Conservation (phyloP, 2,113 vertebrate species). For the Eira barbara region DNA sequence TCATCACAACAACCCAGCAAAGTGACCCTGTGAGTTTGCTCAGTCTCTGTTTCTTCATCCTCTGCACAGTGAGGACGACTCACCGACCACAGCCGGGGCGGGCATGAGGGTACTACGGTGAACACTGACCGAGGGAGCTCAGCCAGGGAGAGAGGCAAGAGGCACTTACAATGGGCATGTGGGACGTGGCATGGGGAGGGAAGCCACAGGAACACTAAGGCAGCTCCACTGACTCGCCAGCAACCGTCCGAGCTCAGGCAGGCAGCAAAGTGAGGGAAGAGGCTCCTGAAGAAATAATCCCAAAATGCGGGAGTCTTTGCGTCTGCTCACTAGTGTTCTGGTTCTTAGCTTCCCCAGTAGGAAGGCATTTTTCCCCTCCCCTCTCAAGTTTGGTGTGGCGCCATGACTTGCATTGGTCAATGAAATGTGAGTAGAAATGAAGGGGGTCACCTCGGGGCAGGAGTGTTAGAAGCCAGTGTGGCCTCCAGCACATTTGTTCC, state of each 20-base stretch:
- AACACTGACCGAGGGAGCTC: background rate
- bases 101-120: background rate
- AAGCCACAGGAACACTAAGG: background rate
- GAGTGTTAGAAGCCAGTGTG: background rate
- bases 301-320: background rate
- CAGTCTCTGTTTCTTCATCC: background rate
- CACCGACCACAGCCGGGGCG: background rate
- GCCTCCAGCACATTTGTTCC: background rate
- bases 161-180: background rate
- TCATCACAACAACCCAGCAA: background rate
- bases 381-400: background rate
- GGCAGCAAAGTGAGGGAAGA: background rate
- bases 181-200: background rate
- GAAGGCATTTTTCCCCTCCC: background rate
- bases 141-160: background rate
- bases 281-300: background rate
- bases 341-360: background rate
- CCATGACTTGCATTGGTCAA: background rate
- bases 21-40: background rate
- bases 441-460: background rate
- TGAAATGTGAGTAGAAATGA: background rate
- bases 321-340: background rate
- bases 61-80: background rate
- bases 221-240: background rate
- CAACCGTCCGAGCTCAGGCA: background rate